Evolutionary conservation across 1,140 invertebrate genomes (phyloP).

Genomic region (Dryas iulia): DNA sequence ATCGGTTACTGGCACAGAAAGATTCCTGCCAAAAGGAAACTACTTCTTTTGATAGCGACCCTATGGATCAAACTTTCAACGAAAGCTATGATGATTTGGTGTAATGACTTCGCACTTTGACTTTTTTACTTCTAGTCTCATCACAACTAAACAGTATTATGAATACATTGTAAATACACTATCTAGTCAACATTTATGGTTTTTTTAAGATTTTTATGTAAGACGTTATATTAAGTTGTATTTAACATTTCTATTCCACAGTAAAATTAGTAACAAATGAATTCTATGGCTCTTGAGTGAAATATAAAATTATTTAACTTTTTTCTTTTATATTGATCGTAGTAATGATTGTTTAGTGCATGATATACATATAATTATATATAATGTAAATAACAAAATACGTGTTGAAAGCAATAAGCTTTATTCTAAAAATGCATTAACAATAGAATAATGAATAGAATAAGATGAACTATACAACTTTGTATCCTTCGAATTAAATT

Average conservation of each 20-base stretch:
- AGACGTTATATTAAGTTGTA: neutral
- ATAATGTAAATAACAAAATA: conserved; percentile 36
- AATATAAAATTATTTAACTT: neutral
- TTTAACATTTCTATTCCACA: neutral
- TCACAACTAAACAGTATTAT: conserved; percentile 16
- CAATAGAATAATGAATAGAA: conserved; percentile 9
- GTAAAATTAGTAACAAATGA: neutral
- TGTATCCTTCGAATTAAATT: no score
- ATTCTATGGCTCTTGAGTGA: neutral
- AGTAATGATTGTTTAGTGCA: neutral
- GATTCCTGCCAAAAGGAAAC: conserved; percentile 47
- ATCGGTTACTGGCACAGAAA: conserved; percentile 69
- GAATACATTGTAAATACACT: conserved; percentile 28
- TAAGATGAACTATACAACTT: no score
- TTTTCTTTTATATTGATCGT: neutral
- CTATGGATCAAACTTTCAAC: conserved; percentile 59
- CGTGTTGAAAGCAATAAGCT: conserved; percentile 75
- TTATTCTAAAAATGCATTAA: neutral
- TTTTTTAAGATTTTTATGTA: neutral
- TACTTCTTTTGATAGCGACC: conserved; percentile 52
- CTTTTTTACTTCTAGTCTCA: neutral
- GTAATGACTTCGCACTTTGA: conserved; percentile 35
- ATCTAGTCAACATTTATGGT: conserved; percentile 11
- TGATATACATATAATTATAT: neutral
- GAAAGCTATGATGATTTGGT: conserved; percentile 61